These are phyloP conservation scores for Venusia cambrica DNA, from an alignment of 2,888 invertebrate genomes.

Conservation along the genomic window DNA sequence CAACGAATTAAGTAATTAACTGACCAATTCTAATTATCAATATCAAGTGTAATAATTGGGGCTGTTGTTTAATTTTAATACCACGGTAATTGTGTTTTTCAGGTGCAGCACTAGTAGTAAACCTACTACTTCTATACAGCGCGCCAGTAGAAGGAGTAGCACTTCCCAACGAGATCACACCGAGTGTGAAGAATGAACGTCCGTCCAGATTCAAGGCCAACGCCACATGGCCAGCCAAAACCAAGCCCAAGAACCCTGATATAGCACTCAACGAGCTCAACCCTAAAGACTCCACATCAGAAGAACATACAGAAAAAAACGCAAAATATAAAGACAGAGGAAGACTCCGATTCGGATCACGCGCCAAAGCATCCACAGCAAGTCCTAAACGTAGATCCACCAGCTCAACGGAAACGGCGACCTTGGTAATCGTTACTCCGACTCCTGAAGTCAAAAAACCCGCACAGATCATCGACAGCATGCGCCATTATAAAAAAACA, in stretches of 20 bases:
- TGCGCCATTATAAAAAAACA: slow-evolving; percentile 60
- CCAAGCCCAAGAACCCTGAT: slow-evolving; percentile 52
- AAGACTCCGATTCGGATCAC: slow-evolving; percentile 56
- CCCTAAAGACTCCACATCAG: slow-evolving; percentile 62
- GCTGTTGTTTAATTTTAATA: background rate
- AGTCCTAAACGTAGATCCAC: slow-evolving; percentile 41
- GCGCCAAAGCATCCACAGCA: slow-evolving; percentile 51
- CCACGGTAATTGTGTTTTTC: slow-evolving; percentile 20
- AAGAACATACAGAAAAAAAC: slow-evolving; percentile 70
- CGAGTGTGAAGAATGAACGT: slow-evolving; percentile 52
- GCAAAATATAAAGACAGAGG: slow-evolving; percentile 74
- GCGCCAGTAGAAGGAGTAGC: slow-evolving; percentile 55
- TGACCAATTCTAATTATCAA: too few species aligned
- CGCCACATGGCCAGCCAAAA: slow-evolving; percentile 43
- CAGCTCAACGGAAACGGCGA: slow-evolving; percentile 47
- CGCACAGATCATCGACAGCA: slow-evolving; percentile 62
- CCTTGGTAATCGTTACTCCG: slow-evolving; percentile 64
- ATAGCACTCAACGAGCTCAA: slow-evolving; percentile 65
- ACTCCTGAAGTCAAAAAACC: slow-evolving; percentile 66
- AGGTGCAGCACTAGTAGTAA: slow-evolving; percentile 75
- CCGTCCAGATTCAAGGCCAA: slow-evolving; percentile 43
- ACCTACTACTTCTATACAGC: slow-evolving; percentile 67
- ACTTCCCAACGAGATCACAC: slow-evolving; percentile 53
- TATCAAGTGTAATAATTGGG: too few species aligned
- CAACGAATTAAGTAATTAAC: too few species aligned